These are phyloP conservation scores for Drosophila parvula DNA, from an alignment of 1,140 invertebrate genomes.

Conservation along the genomic window DNA sequence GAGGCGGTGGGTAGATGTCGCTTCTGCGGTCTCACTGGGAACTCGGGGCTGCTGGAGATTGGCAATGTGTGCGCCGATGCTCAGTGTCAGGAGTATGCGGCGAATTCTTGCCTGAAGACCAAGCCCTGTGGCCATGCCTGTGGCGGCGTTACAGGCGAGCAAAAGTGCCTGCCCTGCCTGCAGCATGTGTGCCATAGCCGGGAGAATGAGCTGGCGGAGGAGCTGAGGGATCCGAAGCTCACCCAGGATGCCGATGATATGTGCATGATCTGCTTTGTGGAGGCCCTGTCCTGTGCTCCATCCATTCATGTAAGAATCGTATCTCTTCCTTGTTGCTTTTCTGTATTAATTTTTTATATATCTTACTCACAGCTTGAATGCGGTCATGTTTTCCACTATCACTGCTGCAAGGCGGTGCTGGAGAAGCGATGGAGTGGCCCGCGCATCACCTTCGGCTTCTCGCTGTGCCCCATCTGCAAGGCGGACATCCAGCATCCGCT, in stretches of 20 bases:
- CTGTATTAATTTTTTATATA: background rate
- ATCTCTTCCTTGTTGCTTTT: no score
- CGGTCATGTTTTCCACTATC: constrained; percentile 97
- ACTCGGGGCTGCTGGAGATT: constrained; percentile 93
- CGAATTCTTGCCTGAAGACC: constrained; percentile 92
- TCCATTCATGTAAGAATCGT: constrained; percentile 90
- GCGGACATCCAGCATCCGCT: constrained; percentile 93
- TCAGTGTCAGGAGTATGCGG: constrained; percentile 96
- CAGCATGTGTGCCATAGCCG: constrained; percentile 83
- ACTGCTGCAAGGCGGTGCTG: constrained; percentile 95
- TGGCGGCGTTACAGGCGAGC: constrained; percentile 94
- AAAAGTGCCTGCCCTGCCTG: constrained; percentile 94
- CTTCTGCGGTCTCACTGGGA: constrained; percentile 95
- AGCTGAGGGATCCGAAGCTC: constrained; percentile 85
- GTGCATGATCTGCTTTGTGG: constrained; percentile 99
- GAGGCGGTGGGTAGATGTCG: constrained; percentile 91
- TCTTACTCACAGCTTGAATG: constrained; percentile 89
- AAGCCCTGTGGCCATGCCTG: constrained; percentile 96
- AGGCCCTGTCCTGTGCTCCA: constrained; percentile 96
- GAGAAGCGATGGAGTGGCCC: constrained; percentile 95
- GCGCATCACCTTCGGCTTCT: constrained; percentile 97
- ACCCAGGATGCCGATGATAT: constrained; percentile 99
- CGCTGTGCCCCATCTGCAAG: constrained; percentile 98
- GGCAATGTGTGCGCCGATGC: constrained; percentile 97
- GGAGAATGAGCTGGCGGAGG: constrained; percentile 87